These are phyloP conservation scores for Siphonodentalium dalli DNA, from an alignment of 2,888 invertebrate genomes.

Conservation along the genomic window DNA sequence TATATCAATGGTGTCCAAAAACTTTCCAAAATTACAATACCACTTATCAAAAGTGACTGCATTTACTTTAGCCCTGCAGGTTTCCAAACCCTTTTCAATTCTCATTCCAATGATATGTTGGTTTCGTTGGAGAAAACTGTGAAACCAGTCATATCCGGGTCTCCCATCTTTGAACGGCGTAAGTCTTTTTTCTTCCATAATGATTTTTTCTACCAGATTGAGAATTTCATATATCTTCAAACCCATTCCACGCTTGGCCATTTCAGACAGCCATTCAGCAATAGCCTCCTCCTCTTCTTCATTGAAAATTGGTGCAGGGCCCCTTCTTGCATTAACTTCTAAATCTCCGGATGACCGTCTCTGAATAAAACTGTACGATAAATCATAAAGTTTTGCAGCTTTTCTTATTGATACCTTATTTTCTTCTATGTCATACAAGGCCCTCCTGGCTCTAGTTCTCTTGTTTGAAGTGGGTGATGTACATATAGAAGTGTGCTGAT, in stretches of 20 bases:
- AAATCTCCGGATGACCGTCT: conserved; percentile 18
- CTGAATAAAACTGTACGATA: conserved; percentile 11
- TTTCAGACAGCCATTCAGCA: conserved; percentile 23
- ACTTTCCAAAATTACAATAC: conserved; percentile 21
- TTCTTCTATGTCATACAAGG: conserved; percentile 1
- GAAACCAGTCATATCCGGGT: conserved; percentile 23
- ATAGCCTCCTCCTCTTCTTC: conserved; percentile 24
- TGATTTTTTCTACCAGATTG: conserved; percentile 19
- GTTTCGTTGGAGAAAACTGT: conserved; percentile 22
- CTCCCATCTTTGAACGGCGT: conserved; percentile 14
- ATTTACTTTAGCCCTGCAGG: conserved; percentile 16
- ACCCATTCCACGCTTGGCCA: conserved; percentile 29
- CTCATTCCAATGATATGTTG: conserved; percentile 9
- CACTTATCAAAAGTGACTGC: conserved; percentile 15
- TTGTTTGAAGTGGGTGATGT: too few relatives aligned
- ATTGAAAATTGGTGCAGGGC: conserved; percentile 18
- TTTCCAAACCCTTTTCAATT: conserved; percentile 17
- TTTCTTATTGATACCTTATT: conserved; percentile 10
- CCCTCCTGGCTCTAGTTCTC: conserved; percentile 3
- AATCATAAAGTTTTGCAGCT: conserved; percentile 1
- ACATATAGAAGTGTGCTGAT: too few relatives aligned
- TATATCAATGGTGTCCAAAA: conserved; percentile 2
- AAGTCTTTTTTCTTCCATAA: conserved; percentile 18
- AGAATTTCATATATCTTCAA: conserved; percentile 25
- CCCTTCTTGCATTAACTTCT: conserved; percentile 23